Conservation (phyloP, 1,140 invertebrate species). For the Nylanderia fulva region DNA sequence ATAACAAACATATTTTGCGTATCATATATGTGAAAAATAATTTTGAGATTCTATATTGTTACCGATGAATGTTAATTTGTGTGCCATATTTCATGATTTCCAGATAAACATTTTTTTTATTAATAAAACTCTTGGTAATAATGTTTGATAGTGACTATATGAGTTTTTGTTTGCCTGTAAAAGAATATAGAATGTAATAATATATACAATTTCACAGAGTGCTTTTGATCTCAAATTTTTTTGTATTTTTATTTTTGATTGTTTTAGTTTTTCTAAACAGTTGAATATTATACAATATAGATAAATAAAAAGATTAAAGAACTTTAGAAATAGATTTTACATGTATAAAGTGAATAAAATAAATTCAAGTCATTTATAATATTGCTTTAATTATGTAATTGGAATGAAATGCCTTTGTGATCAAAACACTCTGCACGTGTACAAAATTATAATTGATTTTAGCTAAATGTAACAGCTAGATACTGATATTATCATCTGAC, state of each 20-base stretch:
- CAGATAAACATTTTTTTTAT: not conserved
- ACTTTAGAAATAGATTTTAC: not conserved
- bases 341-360: not conserved
- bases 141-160: not conserved
- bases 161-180: not conserved
- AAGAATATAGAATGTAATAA: not conserved
- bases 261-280: not conserved
- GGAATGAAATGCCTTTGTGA: not conserved
- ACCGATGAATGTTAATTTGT: not conserved
- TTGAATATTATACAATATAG: not conserved
- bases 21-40: not conserved
- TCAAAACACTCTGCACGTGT: not conserved
- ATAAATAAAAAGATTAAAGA: too few species aligned
- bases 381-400: not conserved
- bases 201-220: not conserved
- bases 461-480: not conserved
- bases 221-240: not conserved
- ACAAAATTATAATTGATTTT: not conserved
- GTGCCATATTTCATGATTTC: not conserved
- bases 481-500: slow-evolving; percentile 15
- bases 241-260: too few species aligned
- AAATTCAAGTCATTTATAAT: not conserved
- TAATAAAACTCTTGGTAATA: not conserved
- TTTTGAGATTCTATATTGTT: not conserved
- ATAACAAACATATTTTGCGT: not conserved